phyloP scores from a whole-genome alignment of 2,888 invertebrate genomes.

The Tortricodes alternella region DNA sequence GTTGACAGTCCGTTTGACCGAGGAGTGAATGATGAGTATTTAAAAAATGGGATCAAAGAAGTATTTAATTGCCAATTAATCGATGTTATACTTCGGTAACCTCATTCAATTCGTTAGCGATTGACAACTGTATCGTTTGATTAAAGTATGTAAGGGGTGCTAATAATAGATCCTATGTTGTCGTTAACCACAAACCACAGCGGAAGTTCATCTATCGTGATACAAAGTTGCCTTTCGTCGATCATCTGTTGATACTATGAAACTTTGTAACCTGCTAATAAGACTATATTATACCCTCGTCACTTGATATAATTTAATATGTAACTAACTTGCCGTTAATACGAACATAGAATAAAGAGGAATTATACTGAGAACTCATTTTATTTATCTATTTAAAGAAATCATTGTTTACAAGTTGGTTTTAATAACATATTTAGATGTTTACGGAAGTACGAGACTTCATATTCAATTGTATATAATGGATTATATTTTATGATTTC shows the following conservation, averaged over 20 bases:
- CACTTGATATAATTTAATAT: background rate
- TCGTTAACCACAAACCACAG: background rate
- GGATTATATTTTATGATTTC: background rate
- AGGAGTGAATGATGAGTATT: too few species aligned
- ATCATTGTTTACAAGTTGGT: too few species aligned
- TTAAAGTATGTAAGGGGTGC: slow-evolving; percentile 5
- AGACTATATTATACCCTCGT: background rate
- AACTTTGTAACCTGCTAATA: background rate
- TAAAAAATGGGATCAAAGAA: too few species aligned
- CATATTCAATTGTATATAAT: too few species aligned
- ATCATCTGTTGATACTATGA: background rate
- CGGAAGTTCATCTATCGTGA: background rate
- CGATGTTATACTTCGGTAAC: slow-evolving; percentile 5
- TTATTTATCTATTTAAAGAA: too few species aligned
- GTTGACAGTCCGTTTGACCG: too few species aligned
- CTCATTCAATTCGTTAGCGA: slow-evolving; percentile 2
- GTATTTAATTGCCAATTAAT: background rate
- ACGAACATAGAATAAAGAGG: too few species aligned
- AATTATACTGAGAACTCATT: too few species aligned
- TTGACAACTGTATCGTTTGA: background rate
- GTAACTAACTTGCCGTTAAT: background rate
- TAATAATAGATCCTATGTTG: background rate
- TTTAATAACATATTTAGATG: background rate
- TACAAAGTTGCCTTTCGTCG: background rate
- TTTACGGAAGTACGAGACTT: too few species aligned